Evolutionary conservation across 2,113 vertebrate genomes (phyloP).

Genomic region (Melanotaenia duboulayi): DNA sequence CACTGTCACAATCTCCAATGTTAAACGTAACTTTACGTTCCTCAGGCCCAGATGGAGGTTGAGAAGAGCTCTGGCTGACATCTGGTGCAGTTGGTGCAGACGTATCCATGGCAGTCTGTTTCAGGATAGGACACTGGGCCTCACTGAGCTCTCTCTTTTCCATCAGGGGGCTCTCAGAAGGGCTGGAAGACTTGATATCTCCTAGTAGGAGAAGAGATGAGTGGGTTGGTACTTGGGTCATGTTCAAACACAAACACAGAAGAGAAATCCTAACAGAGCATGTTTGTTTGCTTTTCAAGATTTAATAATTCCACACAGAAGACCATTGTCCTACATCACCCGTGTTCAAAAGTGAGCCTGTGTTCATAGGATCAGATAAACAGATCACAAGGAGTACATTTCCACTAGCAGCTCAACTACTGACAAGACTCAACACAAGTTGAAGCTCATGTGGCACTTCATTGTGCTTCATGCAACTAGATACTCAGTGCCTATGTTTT

Average conservation of each 20-base stretch:
- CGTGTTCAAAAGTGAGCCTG: not conserved
- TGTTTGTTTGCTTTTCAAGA: constrained; percentile 3
- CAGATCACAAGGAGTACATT: constrained; percentile 39
- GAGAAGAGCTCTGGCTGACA: constrained; percentile 15
- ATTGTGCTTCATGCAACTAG: constrained; percentile 28
- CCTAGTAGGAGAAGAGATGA: constrained; percentile 74
- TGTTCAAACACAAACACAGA: constrained; percentile 37
- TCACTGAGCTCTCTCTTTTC: constrained; percentile 87
- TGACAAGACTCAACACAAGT: constrained; percentile 6
- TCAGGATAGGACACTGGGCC: constrained; percentile 81
- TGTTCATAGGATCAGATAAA: constrained; percentile 52
- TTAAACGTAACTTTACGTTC: constrained; percentile 90
- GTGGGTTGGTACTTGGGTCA: constrained; percentile 26
- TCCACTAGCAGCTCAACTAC: constrained; percentile 17
- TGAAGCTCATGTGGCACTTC: constrained; percentile 20
- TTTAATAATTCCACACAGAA: constrained; percentile 37
- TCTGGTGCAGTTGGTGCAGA: not conserved
- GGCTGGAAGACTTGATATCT: constrained; percentile 89
- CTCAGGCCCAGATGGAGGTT: constrained; percentile 75
- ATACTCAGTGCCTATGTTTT: constrained; percentile 35
- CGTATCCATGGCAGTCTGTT: constrained; percentile 82
- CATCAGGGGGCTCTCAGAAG: constrained; percentile 94
- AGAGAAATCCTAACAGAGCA: constrained; percentile 29
- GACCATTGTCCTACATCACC: constrained; percentile 19
- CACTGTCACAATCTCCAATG: constrained; percentile 89